Percentiles rank a stretch among this genome's conserved stretches.
Evolutionary conservation across 1,140 invertebrate genomes (phyloP).

Genomic region (Stegodyphus mimosarum): DNA sequence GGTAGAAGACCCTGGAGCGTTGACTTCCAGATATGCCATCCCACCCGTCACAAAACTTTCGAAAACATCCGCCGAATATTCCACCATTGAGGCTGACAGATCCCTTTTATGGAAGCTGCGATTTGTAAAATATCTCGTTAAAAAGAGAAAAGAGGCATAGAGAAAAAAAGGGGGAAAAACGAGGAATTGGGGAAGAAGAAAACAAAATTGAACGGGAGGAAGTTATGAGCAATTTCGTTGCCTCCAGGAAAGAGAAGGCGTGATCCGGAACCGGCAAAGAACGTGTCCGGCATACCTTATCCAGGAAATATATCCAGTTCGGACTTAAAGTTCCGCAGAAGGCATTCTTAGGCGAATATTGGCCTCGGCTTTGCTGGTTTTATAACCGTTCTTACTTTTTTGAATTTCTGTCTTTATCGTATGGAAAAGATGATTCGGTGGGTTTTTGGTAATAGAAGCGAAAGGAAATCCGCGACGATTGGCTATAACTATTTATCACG

Average conservation of each 20-base stretch:
- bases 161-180: too few species aligned
- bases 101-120: constrained; percentile 1
- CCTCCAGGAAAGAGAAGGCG: neutral
- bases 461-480: neutral
- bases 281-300: constrained; percentile 7
- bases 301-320: constrained; percentile 7
- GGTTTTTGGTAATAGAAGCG: neutral
- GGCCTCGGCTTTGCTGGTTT: neutral
- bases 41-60: too few species aligned
- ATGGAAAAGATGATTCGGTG: neutral
- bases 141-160: neutral
- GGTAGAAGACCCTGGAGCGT: too few species aligned
- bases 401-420: neutral
- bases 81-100: neutral
- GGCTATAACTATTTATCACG: too few species aligned
- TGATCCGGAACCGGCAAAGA: neutral
- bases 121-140: constrained; percentile 10
- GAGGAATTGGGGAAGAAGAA: too few species aligned
- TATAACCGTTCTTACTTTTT: neutral
- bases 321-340: neutral
- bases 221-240: neutral
- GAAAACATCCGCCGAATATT: too few species aligned
- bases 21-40: too few species aligned
- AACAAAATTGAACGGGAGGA: neutral
- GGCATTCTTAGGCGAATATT: neutral